Evolutionary conservation across 2,113 vertebrate species (phyloP).

Genomic region (Fulmarus glacialis): DNA sequence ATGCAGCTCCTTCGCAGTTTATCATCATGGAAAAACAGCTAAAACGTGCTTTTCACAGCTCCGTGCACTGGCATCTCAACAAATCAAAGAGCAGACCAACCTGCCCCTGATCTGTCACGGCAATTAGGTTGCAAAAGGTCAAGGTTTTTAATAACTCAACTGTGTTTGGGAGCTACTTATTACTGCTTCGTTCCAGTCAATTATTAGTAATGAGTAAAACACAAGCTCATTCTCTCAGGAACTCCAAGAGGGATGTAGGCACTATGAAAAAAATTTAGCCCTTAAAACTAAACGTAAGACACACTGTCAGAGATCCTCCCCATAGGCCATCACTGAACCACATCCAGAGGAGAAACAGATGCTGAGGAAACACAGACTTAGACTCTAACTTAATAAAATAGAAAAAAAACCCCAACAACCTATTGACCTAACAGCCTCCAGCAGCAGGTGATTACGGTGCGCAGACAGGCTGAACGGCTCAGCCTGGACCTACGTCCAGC

Average conservation of each 20-base stretch:
- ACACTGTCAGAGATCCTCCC: background rate
- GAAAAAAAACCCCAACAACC: background rate
- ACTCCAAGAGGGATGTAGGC: background rate
- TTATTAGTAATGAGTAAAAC: constrained; percentile 44
- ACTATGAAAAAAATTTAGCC: background rate
- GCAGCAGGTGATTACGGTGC: background rate
- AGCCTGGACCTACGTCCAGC: background rate
- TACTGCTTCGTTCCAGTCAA: constrained; percentile 24
- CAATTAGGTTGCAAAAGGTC: constrained; percentile 50
- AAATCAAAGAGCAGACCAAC: background rate
- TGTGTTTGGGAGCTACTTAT: constrained; percentile 19
- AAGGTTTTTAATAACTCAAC: constrained; percentile 40
- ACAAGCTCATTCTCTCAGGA: background rate
- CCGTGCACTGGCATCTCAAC: background rate
- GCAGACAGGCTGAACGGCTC: background rate
- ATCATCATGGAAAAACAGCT: background rate
- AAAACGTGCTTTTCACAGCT: background rate
- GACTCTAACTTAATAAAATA: background rate
- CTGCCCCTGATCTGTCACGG: constrained; percentile 2
- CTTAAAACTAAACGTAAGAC: background rate
- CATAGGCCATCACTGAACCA: background rate
- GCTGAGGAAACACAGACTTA: background rate
- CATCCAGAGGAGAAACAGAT: constrained; percentile 20
- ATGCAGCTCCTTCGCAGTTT: fast-evolving
- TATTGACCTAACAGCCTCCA: background rate